Percentiles rank a stretch among this genome's conserved stretches.
These are phyloP conservation scores for Solea senegalensis DNA, from an alignment of 2,113 vertebrate species.

Conservation along the genomic window DNA sequence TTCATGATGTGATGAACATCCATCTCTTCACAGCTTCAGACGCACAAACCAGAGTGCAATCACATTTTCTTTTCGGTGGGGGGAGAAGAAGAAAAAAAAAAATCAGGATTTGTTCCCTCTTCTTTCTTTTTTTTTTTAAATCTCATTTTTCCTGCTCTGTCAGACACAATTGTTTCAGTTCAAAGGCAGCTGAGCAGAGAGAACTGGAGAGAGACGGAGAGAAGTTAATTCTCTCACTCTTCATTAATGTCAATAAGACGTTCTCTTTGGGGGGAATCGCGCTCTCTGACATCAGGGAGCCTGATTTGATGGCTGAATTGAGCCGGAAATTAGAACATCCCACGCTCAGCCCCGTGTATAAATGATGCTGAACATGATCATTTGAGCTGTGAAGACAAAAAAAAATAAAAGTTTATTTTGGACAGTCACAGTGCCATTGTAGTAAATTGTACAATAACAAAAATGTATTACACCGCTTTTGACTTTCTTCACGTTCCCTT, in stretches of 20 bases:
- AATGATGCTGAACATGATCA: constrained; percentile 18
- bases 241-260: constrained; percentile 40
- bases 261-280: constrained; percentile 29
- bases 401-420: neutral
- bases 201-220: constrained; percentile 11
- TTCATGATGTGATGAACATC: constrained; percentile 23
- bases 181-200: constrained; percentile 42
- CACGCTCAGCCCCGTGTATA: constrained; percentile 3
- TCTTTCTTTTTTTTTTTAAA: constrained; percentile 3
- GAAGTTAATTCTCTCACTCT: constrained; percentile 26
- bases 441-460: no score
- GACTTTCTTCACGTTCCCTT: no score
- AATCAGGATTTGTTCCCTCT: constrained; percentile 6
- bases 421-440: neutral
- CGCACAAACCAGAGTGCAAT: constrained; percentile 26
- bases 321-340: constrained; percentile 27
- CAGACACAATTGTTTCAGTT: constrained; percentile 31
- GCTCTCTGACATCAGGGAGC: constrained; percentile 25
- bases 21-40: constrained; percentile 16
- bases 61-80: neutral
- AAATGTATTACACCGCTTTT: no score
- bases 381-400: constrained; percentile 1
- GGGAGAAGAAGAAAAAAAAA: constrained; percentile 1
- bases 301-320: constrained; percentile 43
- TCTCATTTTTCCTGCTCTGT: constrained; percentile 31